These are phyloP conservation scores for Callospermophilus lateralis DNA, from an alignment of 2,113 vertebrate genomes.

Conservation along the genomic window DNA sequence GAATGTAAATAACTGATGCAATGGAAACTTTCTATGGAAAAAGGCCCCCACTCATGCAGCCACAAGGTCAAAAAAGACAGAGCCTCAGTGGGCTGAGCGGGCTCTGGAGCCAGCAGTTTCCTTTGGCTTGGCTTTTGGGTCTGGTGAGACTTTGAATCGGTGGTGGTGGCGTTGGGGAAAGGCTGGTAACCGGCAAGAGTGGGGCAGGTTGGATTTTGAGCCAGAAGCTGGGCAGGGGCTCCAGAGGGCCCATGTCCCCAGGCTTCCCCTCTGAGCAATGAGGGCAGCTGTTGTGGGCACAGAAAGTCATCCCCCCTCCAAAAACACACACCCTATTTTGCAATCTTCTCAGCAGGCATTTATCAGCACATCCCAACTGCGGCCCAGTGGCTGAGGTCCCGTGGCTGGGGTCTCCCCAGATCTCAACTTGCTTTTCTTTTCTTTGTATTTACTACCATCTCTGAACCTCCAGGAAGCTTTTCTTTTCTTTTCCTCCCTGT, in stretches of 20 bases:
- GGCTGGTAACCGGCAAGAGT: not conserved
- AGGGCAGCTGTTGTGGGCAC: not conserved
- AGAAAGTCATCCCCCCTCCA: not conserved
- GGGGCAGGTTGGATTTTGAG: not conserved
- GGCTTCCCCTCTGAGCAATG: not conserved
- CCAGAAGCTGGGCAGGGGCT: not conserved
- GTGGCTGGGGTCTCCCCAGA: not conserved
- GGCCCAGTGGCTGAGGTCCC: not conserved
- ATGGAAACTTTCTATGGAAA: conserved; percentile 88
- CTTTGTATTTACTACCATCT: not conserved
- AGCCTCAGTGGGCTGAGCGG: conserved; percentile 25
- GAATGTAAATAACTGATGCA: conserved; percentile 82
- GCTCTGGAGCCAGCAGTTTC: conserved; percentile 74
- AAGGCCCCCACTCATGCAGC: conserved; percentile 80
- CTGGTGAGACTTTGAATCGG: conserved; percentile 36
- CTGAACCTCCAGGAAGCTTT: not conserved
- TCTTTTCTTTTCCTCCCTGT: not conserved
- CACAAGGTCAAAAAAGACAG: conserved; percentile 82
- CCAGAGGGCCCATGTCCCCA: not conserved
- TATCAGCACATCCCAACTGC: not conserved
- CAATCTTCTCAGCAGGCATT: not conserved
- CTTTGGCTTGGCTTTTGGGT: conserved; percentile 81
- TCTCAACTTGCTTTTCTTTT: not conserved
- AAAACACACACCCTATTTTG: not conserved
- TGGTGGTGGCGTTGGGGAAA: not conserved